Evolutionary conservation across 2,113 vertebrate genomes (phyloP).

Genomic region (Terrapene triunguis): DNA sequence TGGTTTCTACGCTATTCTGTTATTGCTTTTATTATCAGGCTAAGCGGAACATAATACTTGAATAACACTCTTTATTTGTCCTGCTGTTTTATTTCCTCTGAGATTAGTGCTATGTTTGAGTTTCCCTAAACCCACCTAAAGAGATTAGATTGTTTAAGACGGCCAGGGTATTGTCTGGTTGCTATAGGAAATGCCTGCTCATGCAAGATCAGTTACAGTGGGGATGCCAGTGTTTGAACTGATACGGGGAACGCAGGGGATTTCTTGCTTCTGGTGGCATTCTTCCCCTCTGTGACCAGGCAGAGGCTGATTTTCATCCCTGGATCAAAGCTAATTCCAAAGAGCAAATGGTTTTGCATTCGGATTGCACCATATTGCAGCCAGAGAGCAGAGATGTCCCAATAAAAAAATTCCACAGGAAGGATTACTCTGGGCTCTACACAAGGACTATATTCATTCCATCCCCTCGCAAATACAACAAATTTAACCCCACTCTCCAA

Average conservation of each 20-base stretch:
- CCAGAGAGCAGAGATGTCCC: background rate
- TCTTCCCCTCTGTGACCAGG: background rate
- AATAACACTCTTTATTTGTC: background rate
- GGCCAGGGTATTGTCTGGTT: background rate
- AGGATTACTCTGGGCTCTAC: background rate
- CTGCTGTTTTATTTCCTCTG: background rate
- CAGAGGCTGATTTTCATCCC: background rate
- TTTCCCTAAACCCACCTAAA: slow-evolving; percentile 39
- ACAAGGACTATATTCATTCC: background rate
- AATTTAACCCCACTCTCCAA: background rate
- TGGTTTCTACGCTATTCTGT: background rate
- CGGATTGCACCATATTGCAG: background rate
- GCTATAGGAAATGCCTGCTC: background rate
- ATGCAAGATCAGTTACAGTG: accelerated
- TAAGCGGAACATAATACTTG: background rate
- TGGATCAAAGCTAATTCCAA: accelerated
- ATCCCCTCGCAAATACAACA: background rate
- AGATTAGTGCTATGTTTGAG: background rate
- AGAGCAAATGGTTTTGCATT: background rate
- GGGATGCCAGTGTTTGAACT: accelerated
- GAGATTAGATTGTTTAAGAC: slow-evolving; percentile 1
- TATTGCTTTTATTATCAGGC: background rate
- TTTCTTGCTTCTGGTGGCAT: accelerated
- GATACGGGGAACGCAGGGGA: accelerated
- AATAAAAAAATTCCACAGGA: background rate